phyloP scores from a whole-genome alignment of 2,113 vertebrate species.

The Notarius quadriscutis region DNA sequence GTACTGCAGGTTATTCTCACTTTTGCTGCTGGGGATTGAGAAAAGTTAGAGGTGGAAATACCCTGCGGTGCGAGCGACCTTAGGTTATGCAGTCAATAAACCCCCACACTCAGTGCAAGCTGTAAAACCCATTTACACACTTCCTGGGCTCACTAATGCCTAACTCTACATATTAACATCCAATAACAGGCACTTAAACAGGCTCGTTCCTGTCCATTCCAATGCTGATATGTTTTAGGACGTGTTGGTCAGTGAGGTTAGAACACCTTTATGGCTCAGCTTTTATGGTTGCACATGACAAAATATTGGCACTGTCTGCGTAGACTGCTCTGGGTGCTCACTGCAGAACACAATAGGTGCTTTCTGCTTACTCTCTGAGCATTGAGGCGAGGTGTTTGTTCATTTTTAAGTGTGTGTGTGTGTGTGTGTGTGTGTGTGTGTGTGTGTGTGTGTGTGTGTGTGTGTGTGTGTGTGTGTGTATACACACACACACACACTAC shows the following conservation, averaged over 20 bases:
- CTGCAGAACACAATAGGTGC: constrained; percentile 26
- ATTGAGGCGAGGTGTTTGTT: constrained; percentile 25
- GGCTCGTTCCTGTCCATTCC: constrained; percentile 31
- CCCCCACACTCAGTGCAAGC: constrained; percentile 50
- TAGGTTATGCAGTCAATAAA: constrained; percentile 54
- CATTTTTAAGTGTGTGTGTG: constrained; percentile 45
- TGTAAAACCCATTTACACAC: constrained; percentile 59
- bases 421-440: too few species aligned
- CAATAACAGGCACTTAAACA: constrained; percentile 51
- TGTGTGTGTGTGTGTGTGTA: too few species aligned
- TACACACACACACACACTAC: too few species aligned
- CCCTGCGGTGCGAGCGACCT: constrained; percentile 50
- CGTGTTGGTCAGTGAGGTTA: constrained; percentile 43
- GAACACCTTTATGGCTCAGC: constrained; percentile 47
- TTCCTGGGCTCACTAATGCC: constrained; percentile 60
- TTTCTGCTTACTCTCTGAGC: constrained; percentile 36
- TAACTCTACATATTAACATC: constrained; percentile 58
- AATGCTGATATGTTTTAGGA: constrained; percentile 33
- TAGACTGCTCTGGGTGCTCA: constrained; percentile 27
- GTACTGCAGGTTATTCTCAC: constrained; percentile 20
- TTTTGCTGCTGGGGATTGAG: constrained; percentile 15
- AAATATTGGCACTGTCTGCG: constrained; percentile 33
- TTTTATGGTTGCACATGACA: constrained; percentile 41
- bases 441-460: too few species aligned
- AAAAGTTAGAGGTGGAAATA: constrained; percentile 50